Conservation (phyloP, 2,888 invertebrate genomes). For the Zaprionus bogoriensis region DNA sequence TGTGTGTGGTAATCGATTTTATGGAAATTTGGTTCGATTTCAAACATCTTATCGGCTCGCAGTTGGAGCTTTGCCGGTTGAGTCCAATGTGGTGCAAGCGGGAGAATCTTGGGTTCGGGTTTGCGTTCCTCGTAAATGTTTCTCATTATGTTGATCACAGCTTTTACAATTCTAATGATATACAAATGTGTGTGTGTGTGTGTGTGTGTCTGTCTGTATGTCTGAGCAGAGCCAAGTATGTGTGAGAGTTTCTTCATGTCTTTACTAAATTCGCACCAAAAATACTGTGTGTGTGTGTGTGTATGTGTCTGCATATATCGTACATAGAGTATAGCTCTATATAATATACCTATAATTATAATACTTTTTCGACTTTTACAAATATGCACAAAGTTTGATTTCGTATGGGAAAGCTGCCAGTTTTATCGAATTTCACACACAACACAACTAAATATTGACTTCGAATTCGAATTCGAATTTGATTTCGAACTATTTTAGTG, state of each 20-base stretch:
- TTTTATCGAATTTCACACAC: conserved; percentile 28
- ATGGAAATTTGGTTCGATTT: neutral
- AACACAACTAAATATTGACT: conserved; percentile 39
- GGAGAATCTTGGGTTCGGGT: conserved; percentile 15
- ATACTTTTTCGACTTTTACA: conserved; percentile 38
- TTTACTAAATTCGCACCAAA: conserved; percentile 56
- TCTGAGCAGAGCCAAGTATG: conserved; percentile 16
- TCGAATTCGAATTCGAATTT: no score
- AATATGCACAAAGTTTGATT: conserved; percentile 24
- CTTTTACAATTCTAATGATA: conserved; percentile 77
- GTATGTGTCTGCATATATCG: conserved; percentile 7
- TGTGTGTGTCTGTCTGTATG: conserved; percentile 12
- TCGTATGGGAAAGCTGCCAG: conserved; percentile 29
- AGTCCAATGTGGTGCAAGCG: conserved; percentile 33
- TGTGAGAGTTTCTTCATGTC: conserved; percentile 6
- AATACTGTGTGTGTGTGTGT: conserved; percentile 39
- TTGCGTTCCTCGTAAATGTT: conserved; percentile 13
- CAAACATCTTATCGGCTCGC: no score
- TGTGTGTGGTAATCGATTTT: neutral
- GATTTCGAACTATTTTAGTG: no score
- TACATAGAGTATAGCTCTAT: conserved; percentile 13
- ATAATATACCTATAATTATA: conserved; percentile 32
- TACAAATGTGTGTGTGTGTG: conserved; percentile 39
- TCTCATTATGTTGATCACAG: conserved; percentile 64
- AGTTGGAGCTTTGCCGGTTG: neutral